Evolutionary conservation across 2,888 invertebrate genomes (phyloP).

Genomic region (Altica lythri): DNA sequence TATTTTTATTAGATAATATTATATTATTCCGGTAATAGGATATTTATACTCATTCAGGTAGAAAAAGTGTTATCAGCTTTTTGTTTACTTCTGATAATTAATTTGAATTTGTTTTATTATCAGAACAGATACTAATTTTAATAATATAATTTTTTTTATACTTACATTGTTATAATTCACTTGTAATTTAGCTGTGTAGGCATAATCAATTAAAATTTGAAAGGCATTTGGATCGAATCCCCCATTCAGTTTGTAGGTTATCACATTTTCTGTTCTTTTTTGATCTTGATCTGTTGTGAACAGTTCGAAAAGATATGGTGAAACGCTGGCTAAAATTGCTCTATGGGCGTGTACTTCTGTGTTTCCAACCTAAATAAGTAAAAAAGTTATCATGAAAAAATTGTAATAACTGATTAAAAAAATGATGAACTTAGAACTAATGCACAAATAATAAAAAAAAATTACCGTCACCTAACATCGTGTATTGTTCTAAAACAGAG

Average conservation of each 20-base stretch:
- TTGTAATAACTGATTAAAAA: conserved; percentile 13
- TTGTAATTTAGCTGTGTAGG: conserved; percentile 74
- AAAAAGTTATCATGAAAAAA: conserved; percentile 35
- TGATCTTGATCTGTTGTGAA: conserved; percentile 66
- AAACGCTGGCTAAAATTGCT: conserved; percentile 78
- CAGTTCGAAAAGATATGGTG: conserved; percentile 76
- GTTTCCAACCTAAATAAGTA: conserved; percentile 63
- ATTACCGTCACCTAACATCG: conserved; percentile 53
- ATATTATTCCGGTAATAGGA: too few relatives aligned
- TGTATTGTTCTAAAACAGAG: conserved; percentile 55
- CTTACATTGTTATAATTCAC: conserved; percentile 59
- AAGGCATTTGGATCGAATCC: conserved; percentile 71
- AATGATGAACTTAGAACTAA: conserved; percentile 35
- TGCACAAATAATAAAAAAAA: conserved; percentile 38
- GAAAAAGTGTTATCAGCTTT: too few relatives aligned
- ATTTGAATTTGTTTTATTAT: too few relatives aligned
- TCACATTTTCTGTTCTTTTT: conserved; percentile 58
- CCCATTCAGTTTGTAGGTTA: conserved; percentile 67
- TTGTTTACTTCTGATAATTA: too few relatives aligned
- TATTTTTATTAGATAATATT: too few relatives aligned
- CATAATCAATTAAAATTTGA: conserved; percentile 78
- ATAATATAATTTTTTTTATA: conserved; percentile 1
- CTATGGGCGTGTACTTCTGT: conserved; percentile 77
- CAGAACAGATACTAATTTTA: too few relatives aligned
- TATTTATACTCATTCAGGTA: too few relatives aligned